Percentiles rank a stretch among this genome's conserved stretches.
phyloP scores from a whole-genome alignment of 2,888 invertebrate species.

The Calliphora vomitoria region DNA sequence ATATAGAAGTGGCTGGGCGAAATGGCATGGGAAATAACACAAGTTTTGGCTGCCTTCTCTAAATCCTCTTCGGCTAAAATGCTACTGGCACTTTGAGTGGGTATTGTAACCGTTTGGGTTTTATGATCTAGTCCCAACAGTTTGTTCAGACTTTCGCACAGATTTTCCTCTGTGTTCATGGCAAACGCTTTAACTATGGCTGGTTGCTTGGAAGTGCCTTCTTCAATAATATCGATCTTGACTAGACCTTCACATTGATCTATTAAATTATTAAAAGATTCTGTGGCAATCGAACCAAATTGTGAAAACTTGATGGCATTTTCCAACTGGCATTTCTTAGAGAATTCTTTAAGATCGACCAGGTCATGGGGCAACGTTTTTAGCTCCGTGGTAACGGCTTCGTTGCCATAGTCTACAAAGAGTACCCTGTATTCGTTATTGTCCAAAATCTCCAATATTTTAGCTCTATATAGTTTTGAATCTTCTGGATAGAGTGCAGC shows the following conservation, averaged over 20 bases:
- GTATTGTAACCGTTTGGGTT: constrained; percentile 61
- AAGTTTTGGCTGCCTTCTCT: constrained; percentile 82
- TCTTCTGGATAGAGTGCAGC: constrained; percentile 92
- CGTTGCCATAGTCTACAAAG: constrained; percentile 90
- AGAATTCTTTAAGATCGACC: constrained; percentile 86
- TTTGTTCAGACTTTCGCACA: constrained; percentile 79
- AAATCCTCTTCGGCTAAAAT: constrained; percentile 29
- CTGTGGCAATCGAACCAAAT: constrained; percentile 76
- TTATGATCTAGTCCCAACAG: constrained; percentile 76
- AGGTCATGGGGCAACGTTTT: constrained; percentile 87
- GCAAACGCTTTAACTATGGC: constrained; percentile 79
- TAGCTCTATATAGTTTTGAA: constrained; percentile 94
- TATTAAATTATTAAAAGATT: constrained; percentile 79
- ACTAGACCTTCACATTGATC: constrained; percentile 80
- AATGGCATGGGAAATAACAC: constrained; percentile 88
- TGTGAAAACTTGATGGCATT: constrained; percentile 85
- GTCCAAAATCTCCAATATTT: constrained; percentile 89
- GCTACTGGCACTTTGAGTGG: constrained; percentile 48
- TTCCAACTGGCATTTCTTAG: constrained; percentile 87
- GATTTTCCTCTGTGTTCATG: constrained; percentile 77
- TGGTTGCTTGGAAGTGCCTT: constrained; percentile 74
- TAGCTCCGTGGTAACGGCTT: constrained; percentile 86
- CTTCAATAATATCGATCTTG: constrained; percentile 77
- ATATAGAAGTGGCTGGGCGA: constrained; percentile 90
- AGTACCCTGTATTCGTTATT: constrained; percentile 90